Conservation (phyloP, 2,113 vertebrate species). For the Columba janthina region DNA sequence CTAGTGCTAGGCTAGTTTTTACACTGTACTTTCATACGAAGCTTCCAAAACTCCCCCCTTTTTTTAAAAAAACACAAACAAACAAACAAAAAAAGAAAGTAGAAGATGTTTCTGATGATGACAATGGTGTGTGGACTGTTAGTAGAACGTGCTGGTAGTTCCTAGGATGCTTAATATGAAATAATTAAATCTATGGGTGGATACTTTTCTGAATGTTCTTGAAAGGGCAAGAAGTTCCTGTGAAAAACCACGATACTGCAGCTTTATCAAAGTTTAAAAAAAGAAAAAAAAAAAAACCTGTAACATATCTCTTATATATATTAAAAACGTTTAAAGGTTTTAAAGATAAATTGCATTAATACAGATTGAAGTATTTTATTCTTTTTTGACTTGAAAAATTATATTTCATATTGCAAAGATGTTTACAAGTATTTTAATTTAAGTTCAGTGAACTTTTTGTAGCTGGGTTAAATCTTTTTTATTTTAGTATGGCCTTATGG, state of each 20-base stretch:
- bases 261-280: slow-evolving; percentile 82
- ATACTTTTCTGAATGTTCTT: slow-evolving; percentile 77
- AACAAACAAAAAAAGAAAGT: slow-evolving; percentile 36
- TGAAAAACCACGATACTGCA: slow-evolving; percentile 85
- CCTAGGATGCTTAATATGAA: slow-evolving; percentile 75
- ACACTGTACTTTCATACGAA: slow-evolving; percentile 84
- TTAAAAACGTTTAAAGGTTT: slow-evolving; percentile 90
- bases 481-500: slow-evolving; percentile 95
- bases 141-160: slow-evolving; percentile 75
- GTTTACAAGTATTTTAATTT: slow-evolving; percentile 99
- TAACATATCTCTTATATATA: slow-evolving; percentile 93
- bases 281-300: slow-evolving; percentile 50
- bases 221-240: slow-evolving; percentile 78
- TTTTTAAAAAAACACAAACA: background rate
- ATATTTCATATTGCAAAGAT: slow-evolving; percentile 99
- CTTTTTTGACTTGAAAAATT: slow-evolving; percentile 99
- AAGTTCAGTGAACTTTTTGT: slow-evolving; percentile 99
- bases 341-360: slow-evolving; percentile 96
- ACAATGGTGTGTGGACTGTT: slow-evolving; percentile 78
- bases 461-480: slow-evolving; percentile 98
- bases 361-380: slow-evolving; percentile 99
- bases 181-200: slow-evolving; percentile 67
- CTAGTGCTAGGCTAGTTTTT: slow-evolving; percentile 86
- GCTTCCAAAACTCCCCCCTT: slow-evolving; percentile 66
- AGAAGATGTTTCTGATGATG: slow-evolving; percentile 71